These are phyloP conservation scores for Urechis unicinctus DNA, from an alignment of 2,888 invertebrate species.

Conservation along the genomic window DNA sequence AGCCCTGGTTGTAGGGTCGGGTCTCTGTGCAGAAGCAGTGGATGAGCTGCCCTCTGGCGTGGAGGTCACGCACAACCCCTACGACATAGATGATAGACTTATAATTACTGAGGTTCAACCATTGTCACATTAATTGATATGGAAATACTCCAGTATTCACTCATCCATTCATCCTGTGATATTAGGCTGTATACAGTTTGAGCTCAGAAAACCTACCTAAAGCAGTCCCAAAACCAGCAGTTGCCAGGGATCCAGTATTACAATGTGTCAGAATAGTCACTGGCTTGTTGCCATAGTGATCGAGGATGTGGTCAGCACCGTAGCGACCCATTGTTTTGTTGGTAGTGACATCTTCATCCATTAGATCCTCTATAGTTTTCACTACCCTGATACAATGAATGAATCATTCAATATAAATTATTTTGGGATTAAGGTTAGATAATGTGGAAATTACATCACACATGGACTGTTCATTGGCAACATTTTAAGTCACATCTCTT, in stretches of 20 bases:
- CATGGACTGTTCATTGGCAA: too few relatives aligned
- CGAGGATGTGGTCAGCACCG: constrained; percentile 74
- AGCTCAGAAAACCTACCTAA: constrained; percentile 71
- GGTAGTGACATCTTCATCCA: constrained; percentile 76
- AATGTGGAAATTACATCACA: not conserved
- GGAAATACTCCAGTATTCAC: too few relatives aligned
- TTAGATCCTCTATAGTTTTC: constrained; percentile 70
- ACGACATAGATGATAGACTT: not conserved
- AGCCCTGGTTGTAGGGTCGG: constrained; percentile 86
- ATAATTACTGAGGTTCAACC: not conserved
- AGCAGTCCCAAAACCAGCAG: constrained; percentile 96
- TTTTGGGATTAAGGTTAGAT: too few relatives aligned
- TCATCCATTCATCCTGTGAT: too few relatives aligned
- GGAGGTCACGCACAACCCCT: constrained; percentile 77
- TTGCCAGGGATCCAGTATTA: constrained; percentile 96
- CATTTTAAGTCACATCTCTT: too few relatives aligned
- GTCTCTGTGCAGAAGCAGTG: constrained; percentile 96
- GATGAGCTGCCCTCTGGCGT: constrained; percentile 60
- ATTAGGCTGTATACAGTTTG: not conserved
- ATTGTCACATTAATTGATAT: not conserved
- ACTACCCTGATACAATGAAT: constrained; percentile 61
- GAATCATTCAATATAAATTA: too few relatives aligned
- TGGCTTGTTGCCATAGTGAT: constrained; percentile 48
- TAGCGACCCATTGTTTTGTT: constrained; percentile 79
- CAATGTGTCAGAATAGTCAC: constrained; percentile 88